phyloP scores from a whole-genome alignment of 2,888 invertebrate species.

The Agapetus fuscipes region DNA sequence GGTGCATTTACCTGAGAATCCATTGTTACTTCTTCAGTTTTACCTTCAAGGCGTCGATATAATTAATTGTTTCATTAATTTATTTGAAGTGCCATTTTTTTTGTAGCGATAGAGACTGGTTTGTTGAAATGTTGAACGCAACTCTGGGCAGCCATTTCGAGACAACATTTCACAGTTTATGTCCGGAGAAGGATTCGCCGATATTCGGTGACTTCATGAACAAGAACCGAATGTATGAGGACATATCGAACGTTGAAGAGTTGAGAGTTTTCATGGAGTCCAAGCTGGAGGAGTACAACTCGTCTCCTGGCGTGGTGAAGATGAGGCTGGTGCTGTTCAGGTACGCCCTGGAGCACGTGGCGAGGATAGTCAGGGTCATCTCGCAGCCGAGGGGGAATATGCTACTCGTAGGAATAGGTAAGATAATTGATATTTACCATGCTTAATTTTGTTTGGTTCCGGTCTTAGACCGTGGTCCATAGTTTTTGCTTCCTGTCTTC shows the following conservation, averaged over 20 bases:
- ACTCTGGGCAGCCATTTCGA: conserved; percentile 74
- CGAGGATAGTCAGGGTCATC: conserved; percentile 71
- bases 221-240: conserved; percentile 68
- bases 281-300: conserved; percentile 71
- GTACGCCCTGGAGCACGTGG: conserved; percentile 80
- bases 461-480: no score
- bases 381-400: conserved; percentile 77
- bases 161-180: conserved; percentile 67
- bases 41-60: conserved; percentile 2
- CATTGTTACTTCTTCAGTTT: no score
- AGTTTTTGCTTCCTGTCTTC: no score
- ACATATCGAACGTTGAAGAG: conserved; percentile 53
- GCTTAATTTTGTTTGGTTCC: no score
- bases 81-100: conserved; percentile 7
- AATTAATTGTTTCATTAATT: not conserved
- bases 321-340: conserved; percentile 79
- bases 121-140: conserved; percentile 58
- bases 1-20: conserved; percentile 3
- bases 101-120: conserved; percentile 67
- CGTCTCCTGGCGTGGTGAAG: conserved; percentile 63
- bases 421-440: no score
- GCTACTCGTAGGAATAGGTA: conserved; percentile 73
- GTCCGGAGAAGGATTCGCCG: conserved; percentile 59
- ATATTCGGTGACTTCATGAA: conserved; percentile 77
- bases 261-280: conserved; percentile 34